These are phyloP conservation scores for Psophia crepitans DNA, from an alignment of 2,113 vertebrate species.

Conservation along the genomic window DNA sequence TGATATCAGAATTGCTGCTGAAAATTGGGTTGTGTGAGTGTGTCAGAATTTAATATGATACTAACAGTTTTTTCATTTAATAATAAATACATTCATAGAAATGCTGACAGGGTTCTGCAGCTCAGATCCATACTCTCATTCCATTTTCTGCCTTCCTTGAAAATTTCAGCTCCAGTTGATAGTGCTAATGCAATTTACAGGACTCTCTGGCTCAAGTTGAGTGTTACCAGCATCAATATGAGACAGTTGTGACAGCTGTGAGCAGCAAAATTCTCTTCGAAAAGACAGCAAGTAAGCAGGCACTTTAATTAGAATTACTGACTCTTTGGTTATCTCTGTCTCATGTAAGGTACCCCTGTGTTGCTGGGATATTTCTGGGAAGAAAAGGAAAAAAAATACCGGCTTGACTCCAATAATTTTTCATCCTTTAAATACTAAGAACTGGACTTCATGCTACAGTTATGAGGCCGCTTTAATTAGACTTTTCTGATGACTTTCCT, in stretches of 20 bases:
- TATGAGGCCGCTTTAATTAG: neutral
- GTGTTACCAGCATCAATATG: accelerated
- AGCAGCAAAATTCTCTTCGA: neutral
- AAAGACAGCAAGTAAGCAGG: neutral
- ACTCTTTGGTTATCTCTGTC: neutral
- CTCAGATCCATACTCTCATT: neutral
- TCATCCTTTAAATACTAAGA: neutral
- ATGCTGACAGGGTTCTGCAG: neutral
- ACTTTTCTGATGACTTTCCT: neutral
- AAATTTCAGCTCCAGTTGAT: neutral
- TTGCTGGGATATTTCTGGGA: neutral
- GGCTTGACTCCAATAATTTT: neutral
- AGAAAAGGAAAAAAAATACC: neutral
- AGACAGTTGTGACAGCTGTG: neutral
- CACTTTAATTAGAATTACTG: neutral
- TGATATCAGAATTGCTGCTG: neutral
- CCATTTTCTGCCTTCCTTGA: neutral
- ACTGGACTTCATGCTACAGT: neutral
- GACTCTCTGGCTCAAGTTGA: neutral
- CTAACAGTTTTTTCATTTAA: neutral
- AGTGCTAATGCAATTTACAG: neutral
- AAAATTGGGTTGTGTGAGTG: neutral
- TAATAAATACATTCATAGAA: neutral
- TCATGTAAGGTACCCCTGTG: neutral
- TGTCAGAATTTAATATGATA: neutral